phyloP scores from a whole-genome alignment of 2,797 vertebrate species.

The Knipowitschia caucasica region DNA sequence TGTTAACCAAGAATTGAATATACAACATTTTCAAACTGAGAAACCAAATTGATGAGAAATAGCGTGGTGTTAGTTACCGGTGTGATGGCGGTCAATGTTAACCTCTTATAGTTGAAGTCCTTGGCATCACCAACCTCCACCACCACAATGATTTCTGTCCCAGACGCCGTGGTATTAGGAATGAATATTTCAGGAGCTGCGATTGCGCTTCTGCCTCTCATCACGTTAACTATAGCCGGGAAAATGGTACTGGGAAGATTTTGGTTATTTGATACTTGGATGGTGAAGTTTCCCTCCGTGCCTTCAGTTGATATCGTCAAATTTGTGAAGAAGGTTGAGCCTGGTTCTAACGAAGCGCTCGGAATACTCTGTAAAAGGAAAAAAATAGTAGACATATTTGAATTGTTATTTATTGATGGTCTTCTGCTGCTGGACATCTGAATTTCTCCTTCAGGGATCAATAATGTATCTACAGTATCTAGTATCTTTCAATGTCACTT shows the following conservation, averaged over 20 bases:
- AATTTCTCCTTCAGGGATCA: no score
- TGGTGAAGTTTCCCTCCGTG: constrained; percentile 37
- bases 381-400: background rate
- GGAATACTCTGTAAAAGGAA: background rate
- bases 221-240: constrained; percentile 34
- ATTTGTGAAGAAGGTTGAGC: constrained; percentile 37
- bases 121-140: constrained; percentile 35
- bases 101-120: constrained; percentile 64
- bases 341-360: constrained; percentile 52
- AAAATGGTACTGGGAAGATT: constrained; percentile 34
- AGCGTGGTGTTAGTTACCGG: constrained; percentile 55
- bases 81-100: constrained; percentile 65
- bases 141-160: constrained; percentile 67
- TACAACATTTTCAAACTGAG: no score
- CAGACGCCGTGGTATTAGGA: constrained; percentile 51
- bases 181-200: background rate
- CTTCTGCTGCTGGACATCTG: no score
- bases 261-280: constrained; percentile 62
- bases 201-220: background rate
- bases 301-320: constrained; percentile 61
- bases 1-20: no score
- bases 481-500: no score
- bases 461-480: no score
- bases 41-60: background rate
- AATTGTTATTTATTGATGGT: no score